These are phyloP conservation scores for Sminthurides aquaticus DNA, from an alignment of 2,888 invertebrate genomes.

Conservation along the genomic window DNA sequence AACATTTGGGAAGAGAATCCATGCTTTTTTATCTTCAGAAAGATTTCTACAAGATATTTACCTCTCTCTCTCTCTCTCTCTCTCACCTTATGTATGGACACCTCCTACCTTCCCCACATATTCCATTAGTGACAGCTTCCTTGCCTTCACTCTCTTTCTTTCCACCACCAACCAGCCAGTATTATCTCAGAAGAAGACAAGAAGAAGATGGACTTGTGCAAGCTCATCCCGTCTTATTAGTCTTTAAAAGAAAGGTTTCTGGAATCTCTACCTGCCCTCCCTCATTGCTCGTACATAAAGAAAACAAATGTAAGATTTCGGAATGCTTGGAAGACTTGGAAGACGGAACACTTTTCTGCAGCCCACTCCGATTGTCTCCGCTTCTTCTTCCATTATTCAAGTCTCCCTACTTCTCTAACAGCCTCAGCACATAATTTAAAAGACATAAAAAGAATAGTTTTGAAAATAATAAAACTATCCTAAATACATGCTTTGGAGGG, in stretches of 20 bases:
- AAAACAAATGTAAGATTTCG: neutral
- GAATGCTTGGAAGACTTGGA: neutral
- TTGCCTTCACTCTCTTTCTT: neutral
- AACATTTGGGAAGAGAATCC: no score
- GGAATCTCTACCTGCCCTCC: no score
- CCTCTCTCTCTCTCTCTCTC: neutral
- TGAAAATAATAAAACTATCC: neutral
- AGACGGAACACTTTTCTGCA: no score
- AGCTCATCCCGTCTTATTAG: neutral
- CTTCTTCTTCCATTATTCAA: neutral
- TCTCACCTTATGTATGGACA: neutral
- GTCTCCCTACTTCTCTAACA: neutral
- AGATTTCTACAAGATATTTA: neutral
- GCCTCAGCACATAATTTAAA: neutral
- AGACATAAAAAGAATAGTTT: neutral
- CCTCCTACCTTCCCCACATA: neutral
- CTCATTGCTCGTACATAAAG: neutral
- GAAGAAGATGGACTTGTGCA: neutral
- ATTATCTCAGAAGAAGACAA: neutral
- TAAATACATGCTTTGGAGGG: neutral
- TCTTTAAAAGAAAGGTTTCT: neutral
- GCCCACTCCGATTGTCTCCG: neutral
- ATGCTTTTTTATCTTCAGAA: neutral
- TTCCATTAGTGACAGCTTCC: neutral
- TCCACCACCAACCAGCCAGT: no score